These are phyloP conservation scores for Leucoraja erinaceus DNA, from an alignment of 2,113 vertebrate genomes.

Conservation along the genomic window DNA sequence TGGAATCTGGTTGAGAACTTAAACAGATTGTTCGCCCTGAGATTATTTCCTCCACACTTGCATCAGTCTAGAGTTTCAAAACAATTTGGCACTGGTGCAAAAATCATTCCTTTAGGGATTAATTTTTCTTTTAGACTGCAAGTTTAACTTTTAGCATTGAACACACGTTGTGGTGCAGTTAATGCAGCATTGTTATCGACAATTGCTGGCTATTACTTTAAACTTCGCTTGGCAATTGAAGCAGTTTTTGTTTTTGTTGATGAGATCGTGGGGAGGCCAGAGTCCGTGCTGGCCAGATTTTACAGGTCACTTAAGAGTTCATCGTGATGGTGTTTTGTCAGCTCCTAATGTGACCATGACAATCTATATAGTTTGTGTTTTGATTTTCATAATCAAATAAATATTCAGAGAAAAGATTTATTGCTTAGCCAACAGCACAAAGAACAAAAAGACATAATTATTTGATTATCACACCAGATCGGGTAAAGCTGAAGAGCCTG, in stretches of 20 bases:
- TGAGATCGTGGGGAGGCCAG: not conserved
- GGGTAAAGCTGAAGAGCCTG: not conserved
- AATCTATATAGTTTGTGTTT: not conserved
- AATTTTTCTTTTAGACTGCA: not conserved
- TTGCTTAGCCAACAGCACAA: too few relatives aligned
- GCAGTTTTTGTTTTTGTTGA: not conserved
- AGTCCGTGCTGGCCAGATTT: not conserved
- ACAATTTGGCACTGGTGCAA: not conserved
- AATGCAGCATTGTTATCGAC: not conserved
- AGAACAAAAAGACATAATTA: not conserved
- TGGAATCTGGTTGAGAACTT: not conserved
- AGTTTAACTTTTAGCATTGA: not conserved
- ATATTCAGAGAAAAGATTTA: not conserved
- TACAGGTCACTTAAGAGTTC: not conserved
- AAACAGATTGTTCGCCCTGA: not conserved
- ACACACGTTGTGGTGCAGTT: not conserved
- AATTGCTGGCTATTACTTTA: not conserved
- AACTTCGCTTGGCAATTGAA: not conserved
- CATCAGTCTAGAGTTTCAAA: not conserved
- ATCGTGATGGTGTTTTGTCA: not conserved
- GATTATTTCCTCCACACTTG: not conserved
- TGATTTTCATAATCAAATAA: not conserved
- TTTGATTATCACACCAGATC: not conserved
- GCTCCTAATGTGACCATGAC: not conserved
- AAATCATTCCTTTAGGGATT: not conserved